Percentiles rank a stretch among this genome's conserved stretches.
Conservation (phyloP, 2,888 invertebrate species). For the Leuctra nigra region DNA sequence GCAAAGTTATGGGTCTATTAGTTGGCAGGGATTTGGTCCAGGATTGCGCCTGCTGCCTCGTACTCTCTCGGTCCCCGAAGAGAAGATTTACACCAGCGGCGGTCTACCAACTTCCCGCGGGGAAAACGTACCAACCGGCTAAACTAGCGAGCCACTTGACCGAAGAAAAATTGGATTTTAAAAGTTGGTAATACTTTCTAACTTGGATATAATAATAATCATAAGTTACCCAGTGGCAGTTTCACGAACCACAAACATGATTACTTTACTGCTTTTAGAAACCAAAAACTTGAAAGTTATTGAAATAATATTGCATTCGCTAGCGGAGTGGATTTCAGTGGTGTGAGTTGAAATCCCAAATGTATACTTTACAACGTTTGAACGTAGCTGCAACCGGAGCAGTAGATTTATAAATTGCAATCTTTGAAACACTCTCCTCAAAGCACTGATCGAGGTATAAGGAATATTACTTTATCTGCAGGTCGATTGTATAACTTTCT, state of each 20-base stretch:
- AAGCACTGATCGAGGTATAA: too few relatives aligned
- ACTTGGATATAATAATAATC: slow-evolving; percentile 3
- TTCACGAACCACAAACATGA: background rate
- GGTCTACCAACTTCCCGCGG: slow-evolving; percentile 15
- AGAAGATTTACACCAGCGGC: slow-evolving; percentile 23
- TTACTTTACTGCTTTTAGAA: background rate
- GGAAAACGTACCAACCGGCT: slow-evolving; percentile 2
- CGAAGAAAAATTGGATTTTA: slow-evolving; percentile 18
- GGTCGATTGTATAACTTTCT: too few relatives aligned
- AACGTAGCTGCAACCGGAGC: too few relatives aligned
- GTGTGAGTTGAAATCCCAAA: too few relatives aligned
- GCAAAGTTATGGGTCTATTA: slow-evolving; percentile 25
- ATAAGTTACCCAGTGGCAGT: background rate
- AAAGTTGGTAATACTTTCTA: slow-evolving; percentile 7
- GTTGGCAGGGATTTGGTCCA: slow-evolving; percentile 21
- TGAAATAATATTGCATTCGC: too few relatives aligned
- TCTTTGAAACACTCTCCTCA: too few relatives aligned
- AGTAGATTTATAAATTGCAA: too few relatives aligned
- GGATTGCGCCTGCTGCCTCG: slow-evolving; percentile 14
- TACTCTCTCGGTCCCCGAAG: slow-evolving; percentile 15
- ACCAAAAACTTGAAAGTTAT: background rate
- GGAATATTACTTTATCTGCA: too few relatives aligned
- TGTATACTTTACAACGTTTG: too few relatives aligned
- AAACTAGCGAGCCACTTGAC: slow-evolving; percentile 13
- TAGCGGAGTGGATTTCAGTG: too few relatives aligned